Base-by-base conservation (phyloP, 2,113 vertebrate genomes). In the Chaetodon trifascialis region DNA sequence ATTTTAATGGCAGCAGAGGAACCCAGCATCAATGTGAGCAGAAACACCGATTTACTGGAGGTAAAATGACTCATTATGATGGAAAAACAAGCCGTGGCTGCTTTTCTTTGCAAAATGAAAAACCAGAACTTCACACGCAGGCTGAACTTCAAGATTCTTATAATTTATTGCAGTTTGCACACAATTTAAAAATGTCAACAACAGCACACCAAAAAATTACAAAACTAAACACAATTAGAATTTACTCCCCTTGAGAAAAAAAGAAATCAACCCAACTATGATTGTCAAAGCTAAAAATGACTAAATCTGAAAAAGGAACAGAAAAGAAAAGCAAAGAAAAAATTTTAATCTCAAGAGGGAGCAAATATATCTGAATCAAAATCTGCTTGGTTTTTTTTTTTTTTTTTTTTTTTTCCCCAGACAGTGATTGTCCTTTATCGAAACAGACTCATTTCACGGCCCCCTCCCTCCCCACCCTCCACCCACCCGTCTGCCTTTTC, bases 121-220 rank as follows among this genome's bases (percentile, higher is more conserved):
- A 78, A 79, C 42, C 17, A 80, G 16, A 60, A 16, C 42, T 66
- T 67, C 75, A 92, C 63, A 70, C 82, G 2, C 0, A 7, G 14
- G 64, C 77, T 86, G 88, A 90, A 90, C 90, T 93, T 94, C 90
- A 92, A 94, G 94, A 96, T 97, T 97, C 97, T 97, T 97, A 98
- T 98, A 98, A 99, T 99, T 99, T 99, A 99, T 99, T 99, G 97
- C 98, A 99, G 96, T 99, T 99, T 98, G 97, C 97, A 99, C 98
- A 99, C 97, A 97, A 97, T 97, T 99, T 97, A 97, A 98, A 99
- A 99, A 99, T 97, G 94, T 97, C 97, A 99, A 97, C 97, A 98
- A 96, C 95, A 94, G 97, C 98, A 99, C 97, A 97, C 97, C 97
- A 98, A 97, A 97, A 97, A 97, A 97, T 97, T 99, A 99, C 98